Evolutionary conservation across 2,888 invertebrate species (phyloP).

Genomic region (Ommatoiulus sabulosus): DNA sequence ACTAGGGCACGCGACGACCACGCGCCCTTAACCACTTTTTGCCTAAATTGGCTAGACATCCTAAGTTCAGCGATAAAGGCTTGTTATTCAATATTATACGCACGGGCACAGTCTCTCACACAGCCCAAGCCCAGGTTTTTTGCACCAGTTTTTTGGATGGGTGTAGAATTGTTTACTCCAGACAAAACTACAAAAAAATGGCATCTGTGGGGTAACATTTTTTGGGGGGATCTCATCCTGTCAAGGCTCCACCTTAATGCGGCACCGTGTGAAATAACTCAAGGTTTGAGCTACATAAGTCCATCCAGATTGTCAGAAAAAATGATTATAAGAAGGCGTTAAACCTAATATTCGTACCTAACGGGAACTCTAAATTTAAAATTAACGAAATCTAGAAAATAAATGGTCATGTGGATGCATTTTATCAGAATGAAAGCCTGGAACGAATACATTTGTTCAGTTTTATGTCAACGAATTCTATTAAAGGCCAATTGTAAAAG

Average conservation of each 20-base stretch:
- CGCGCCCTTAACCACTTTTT: constrained; percentile 34
- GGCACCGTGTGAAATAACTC: neutral
- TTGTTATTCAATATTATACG: constrained; percentile 9
- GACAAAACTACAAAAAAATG: constrained; percentile 5
- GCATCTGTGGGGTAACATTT: neutral
- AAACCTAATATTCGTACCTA: too few relatives aligned
- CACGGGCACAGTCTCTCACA: neutral
- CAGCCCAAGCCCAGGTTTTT: constrained; percentile 19
- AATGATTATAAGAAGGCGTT: too few relatives aligned
- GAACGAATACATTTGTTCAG: too few relatives aligned
- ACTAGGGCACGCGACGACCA: constrained; percentile 34
- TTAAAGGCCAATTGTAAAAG: too few relatives aligned
- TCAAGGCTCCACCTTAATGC: neutral
- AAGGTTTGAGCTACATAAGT: too few relatives aligned
- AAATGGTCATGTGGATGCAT: too few relatives aligned
- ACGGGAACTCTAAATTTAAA: too few relatives aligned
- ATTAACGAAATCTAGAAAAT: too few relatives aligned
- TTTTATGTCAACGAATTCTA: too few relatives aligned
- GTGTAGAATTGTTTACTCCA: constrained; percentile 13
- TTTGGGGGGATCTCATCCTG: neutral
- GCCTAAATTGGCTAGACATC: constrained; percentile 34
- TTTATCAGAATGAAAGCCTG: too few relatives aligned
- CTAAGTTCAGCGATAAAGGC: constrained; percentile 11
- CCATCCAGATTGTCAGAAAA: too few relatives aligned
- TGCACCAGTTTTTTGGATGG: neutral